Base-by-base conservation (phyloP, 2,888 invertebrate species). In the Strigamia crassipes region DNA sequence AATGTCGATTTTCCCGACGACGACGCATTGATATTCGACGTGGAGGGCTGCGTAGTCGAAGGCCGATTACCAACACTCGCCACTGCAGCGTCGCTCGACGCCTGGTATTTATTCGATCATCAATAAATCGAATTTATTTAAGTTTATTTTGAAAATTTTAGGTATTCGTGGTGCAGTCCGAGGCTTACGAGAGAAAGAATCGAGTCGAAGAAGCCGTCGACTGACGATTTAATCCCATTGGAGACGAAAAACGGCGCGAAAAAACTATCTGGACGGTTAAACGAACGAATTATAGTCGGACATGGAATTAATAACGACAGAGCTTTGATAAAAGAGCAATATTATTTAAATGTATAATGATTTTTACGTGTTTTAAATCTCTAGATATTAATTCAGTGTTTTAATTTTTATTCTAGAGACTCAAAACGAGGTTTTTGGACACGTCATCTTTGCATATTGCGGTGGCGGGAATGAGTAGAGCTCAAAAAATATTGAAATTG, bases 371-470 rank as follows among this genome's bases (percentile, higher is more conserved):
- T n/a, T n/a, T n/a, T 41, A 41, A 9, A 41, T 41, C 10, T 41
- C 10, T 9, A 41, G 10, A 9, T 41, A 9, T 41, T 41, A 41
- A 9, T 41, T 41, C 12, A 12, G 41, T 41, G 6, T 46, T 46
- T 3, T 46, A 3, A 46, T 46, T 46, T 46, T 46, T 46, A 3
- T 3, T 46, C 10, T 46, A 90, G 89, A 93, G 92, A 86, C 88
- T 90, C 1, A 87, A 88, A 79, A 90, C 93, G 0, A 90, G 96
- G 81, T 99, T 99, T 89, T 88, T 99, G 86, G 99, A 99, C 87
- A 99, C 99, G 0, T 97, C 99, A 97, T 97, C 99, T 0, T 90
- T 99, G 88, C 98, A 98, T 87, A 92, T 97, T 31, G 95, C 96
- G 83, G 92, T 97, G 0, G 95, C 96, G 87, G 99, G 99, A 1